These are phyloP conservation scores for Apistogramma diplotaenia DNA, from an alignment of 2,113 vertebrate species.

Conservation along the genomic window DNA sequence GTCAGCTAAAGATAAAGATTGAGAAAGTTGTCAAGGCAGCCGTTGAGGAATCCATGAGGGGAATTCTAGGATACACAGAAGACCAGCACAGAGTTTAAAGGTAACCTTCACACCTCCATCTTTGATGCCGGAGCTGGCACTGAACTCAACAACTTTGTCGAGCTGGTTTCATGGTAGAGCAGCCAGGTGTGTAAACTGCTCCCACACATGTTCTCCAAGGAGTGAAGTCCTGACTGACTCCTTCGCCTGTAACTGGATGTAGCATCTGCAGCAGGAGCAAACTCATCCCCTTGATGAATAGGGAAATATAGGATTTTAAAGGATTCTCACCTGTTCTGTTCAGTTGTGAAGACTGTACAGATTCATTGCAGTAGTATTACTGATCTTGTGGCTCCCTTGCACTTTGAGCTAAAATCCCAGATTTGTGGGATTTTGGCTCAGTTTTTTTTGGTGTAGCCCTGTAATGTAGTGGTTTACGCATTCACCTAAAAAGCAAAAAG, in stretches of 20 bases:
- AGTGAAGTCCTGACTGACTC: not conserved
- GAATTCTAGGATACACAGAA: not conserved
- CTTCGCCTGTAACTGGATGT: not conserved
- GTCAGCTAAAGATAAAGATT: not conserved
- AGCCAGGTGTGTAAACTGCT: not conserved
- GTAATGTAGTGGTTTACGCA: not conserved
- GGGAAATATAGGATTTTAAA: not conserved
- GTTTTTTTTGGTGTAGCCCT: not conserved
- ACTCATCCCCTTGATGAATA: not conserved
- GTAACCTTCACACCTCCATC: not conserved
- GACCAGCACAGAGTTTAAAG: not conserved
- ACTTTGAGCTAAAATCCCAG: not conserved
- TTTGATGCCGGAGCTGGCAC: accelerated
- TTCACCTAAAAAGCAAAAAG: not conserved
- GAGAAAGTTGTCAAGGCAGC: not conserved
- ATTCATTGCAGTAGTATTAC: not conserved
- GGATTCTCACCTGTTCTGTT: not conserved
- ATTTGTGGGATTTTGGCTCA: not conserved
- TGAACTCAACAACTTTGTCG: not conserved
- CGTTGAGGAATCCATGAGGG: not conserved
- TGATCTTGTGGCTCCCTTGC: not conserved
- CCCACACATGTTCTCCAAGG: not conserved
- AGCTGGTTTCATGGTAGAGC: not conserved
- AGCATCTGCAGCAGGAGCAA: not conserved
- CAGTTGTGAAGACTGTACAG: not conserved